Evolutionary conservation across 2,797 vertebrate genomes (phyloP).

Genomic region (Bovichtus variegatus): DNA sequence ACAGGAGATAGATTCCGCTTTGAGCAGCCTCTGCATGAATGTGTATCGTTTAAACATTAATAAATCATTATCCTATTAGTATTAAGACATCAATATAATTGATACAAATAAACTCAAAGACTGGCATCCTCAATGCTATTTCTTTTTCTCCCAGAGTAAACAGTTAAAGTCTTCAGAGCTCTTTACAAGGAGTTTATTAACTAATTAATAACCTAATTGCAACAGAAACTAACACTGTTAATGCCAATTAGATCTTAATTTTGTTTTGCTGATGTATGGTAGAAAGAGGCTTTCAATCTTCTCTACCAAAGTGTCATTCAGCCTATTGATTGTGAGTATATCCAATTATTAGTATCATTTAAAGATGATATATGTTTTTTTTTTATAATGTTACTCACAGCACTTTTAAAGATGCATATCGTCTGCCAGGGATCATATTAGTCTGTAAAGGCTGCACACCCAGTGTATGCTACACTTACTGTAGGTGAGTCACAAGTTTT

Average conservation of each 20-base stretch:
- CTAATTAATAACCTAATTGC: too few relatives aligned
- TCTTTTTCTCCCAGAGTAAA: not conserved
- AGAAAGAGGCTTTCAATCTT: not conserved
- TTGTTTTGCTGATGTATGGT: slow-evolving; percentile 1
- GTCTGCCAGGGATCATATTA: not conserved
- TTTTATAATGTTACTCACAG: not conserved
- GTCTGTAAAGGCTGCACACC: not conserved
- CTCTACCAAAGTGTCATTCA: not conserved
- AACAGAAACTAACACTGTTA: not conserved
- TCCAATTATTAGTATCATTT: not conserved
- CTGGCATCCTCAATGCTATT: not conserved
- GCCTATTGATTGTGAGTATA: not conserved
- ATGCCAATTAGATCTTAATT: not conserved
- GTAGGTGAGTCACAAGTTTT: not conserved
- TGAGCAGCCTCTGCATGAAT: not conserved
- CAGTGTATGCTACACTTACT: not conserved
- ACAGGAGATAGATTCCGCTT: not conserved
- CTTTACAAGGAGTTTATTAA: not conserved
- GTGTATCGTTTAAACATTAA: slow-evolving; percentile 17
- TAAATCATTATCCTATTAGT: slow-evolving; percentile 5
- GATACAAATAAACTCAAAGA: not conserved
- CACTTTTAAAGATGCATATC: slow-evolving; percentile 1
- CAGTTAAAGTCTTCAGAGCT: not conserved
- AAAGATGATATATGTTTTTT: not conserved
- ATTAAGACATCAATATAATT: slow-evolving; percentile 6